Evolutionary conservation across 2,888 invertebrate genomes (phyloP), one percentile per base, ranked within the genome.

Genomic region (Myopa testacea): DNA sequence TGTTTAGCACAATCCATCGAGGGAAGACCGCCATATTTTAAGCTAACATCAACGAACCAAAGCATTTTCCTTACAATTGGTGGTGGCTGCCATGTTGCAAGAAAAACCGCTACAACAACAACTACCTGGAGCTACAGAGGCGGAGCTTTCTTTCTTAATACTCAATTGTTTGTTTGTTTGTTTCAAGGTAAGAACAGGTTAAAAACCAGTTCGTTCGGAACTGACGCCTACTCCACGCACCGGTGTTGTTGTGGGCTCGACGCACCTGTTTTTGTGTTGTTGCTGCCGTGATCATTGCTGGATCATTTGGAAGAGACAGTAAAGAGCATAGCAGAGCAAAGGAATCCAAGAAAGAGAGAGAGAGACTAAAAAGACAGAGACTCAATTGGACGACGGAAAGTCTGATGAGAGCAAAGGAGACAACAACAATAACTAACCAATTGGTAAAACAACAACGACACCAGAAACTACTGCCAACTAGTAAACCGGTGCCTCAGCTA

Each of bases 31-130:
- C 82, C 82, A 62, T 45, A 63, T 65, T 50, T 55, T 10, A 14
- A 63, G 7, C 50, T 52, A 77, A 74, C 74, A 62, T 37, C 37
- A 52, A 75, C 72, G 75, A 74, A 76, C 77, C 71, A 19, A 37
- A n/a, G 55, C 70, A 70, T 65, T n/a, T 40, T 38, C 63, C 4
- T 70, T 69, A 71, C 79, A 79, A 82, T 82, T 82, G 82, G 82
- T 78, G 76, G 78, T 81, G 79, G 80, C 80, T 82, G 82, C 82
- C 82, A 82, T 82, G 78, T 81, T 82, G 81, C 60, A 69, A 70
- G 67, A 67, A 38, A 38, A 45, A 65, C 16, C 65, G 34, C 78
- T 74, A 40, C 80, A 76, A 72, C 62, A 70, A 65, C 38, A 19
- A 63, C 37, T 65, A 63, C 71, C 7, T 45, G 45, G 60, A 8